Conservation (phyloP, 2,113 vertebrate species). For the Grantiella picta region DNA sequence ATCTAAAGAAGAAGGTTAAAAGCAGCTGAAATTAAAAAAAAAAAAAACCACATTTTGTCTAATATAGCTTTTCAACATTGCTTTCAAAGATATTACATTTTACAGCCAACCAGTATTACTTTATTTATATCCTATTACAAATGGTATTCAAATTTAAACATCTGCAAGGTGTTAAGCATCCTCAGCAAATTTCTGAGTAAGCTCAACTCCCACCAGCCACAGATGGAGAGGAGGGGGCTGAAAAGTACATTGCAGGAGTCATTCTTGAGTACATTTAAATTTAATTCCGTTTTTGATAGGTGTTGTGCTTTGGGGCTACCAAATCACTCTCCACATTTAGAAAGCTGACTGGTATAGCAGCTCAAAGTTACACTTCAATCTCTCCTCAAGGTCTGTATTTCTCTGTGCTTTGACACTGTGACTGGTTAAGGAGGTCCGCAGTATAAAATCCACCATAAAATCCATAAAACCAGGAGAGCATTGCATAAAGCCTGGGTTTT, state of each 20-base stretch:
- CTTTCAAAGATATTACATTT: neutral
- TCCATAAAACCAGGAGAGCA: neutral
- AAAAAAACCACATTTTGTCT: neutral
- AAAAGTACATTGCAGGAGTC: neutral
- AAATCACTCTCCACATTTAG: neutral
- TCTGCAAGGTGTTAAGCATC: neutral
- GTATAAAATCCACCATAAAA: neutral
- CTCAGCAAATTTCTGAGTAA: conserved; percentile 22
- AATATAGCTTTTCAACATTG: neutral
- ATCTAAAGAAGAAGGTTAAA: neutral
- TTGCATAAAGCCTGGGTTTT: neutral
- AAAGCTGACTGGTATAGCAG: neutral
- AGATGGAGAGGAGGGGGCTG: conserved; percentile 53
- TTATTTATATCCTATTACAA: neutral
- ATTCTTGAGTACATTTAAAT: neutral
- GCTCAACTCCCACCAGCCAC: conserved; percentile 41
- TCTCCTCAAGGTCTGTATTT: neutral
- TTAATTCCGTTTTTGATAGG: conserved; percentile 7
- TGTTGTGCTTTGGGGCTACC: neutral
- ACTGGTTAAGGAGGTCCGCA: neutral
- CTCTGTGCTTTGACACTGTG: neutral
- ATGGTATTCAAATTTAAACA: neutral
- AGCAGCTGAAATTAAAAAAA: neutral
- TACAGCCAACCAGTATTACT: neutral
- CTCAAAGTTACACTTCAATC: neutral